These are phyloP conservation scores for Mustela lutreola DNA, from an alignment of 2,113 vertebrate species.

Conservation along the genomic window DNA sequence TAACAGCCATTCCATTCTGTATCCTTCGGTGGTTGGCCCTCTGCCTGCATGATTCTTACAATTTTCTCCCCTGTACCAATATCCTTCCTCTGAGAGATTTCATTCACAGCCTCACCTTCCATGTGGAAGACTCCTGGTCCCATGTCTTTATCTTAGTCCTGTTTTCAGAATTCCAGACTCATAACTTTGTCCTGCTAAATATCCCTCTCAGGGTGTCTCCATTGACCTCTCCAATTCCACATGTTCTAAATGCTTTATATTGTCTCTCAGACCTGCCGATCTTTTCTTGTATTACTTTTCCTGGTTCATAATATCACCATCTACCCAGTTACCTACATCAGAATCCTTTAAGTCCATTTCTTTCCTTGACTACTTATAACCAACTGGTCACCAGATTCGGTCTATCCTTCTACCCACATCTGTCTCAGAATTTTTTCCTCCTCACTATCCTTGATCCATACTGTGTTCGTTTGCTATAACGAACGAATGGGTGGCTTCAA, in stretches of 20 bases:
- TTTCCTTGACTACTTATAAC: background rate
- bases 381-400: background rate
- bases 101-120: background rate
- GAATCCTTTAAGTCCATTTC: background rate
- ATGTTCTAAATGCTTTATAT: background rate
- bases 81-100: background rate
- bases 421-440: background rate
- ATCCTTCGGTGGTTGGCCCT: background rate
- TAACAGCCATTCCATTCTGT: background rate
- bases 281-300: background rate
- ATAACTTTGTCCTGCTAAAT: background rate
- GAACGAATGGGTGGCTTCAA: background rate
- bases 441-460: background rate
- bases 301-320: background rate
- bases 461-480: background rate
- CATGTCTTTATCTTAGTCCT: background rate
- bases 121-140: background rate
- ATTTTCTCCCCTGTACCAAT: background rate
- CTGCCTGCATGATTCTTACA: background rate
- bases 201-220: background rate
- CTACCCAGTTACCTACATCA: background rate
- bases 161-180: background rate
- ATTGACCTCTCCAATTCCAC: background rate
- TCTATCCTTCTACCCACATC: background rate
- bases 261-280: background rate